Evolutionary conservation across 2,797 vertebrate genomes (phyloP), one percentile per base, ranked within the genome.

Genomic region (Poecilia velifera): DNA sequence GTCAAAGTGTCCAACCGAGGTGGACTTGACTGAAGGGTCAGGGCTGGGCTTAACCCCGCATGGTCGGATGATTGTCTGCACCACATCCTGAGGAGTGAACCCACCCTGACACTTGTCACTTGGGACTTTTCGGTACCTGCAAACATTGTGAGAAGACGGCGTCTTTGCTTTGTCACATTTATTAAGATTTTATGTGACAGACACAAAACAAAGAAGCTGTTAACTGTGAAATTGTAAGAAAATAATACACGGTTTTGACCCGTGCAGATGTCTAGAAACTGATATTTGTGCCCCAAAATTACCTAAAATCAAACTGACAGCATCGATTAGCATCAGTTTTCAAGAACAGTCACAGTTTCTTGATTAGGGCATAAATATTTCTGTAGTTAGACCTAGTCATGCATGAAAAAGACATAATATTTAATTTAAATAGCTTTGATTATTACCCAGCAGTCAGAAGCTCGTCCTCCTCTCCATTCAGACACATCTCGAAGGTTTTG

Each of bases 101-200:
- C 96, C 96, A 7, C 95, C 95, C 85, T 95, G 92, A 66, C 96
- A 97, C 77, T 84, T 92, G 84, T 97, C 90, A 41, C 96, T 93
- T 0, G 96, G 94, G 25, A 96, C 91, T 83, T 95, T 97, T 3
- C 96, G 94, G 82, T 97, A 97, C 88, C 96, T 97, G 76, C 22
- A 80, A 73, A 85, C 7, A 79, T 7, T 20, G 45, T 28, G 72
- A 59, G 13, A 71, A 70, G 3, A 71, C 25, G 0, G 12, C 28
- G 41, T 45, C 22, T n/a, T 70, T 20, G 22, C 6, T n/a, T 45
- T 71, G 39, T 41, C 36, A 70, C 4, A 43, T 22, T 59, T 10
- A 39, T 22, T 39, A 64, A 9, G 36, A 41, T 41, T 41, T 68
- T 41, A 41, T 3, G 0, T 66, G 7, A 41, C 4, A 25, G 36